A percentile compares a stretch with the other conserved stretches of the same genome.
Conservation (phyloP, 2,113 vertebrate species). For the Cryptomyrus ogoouensis region DNA sequence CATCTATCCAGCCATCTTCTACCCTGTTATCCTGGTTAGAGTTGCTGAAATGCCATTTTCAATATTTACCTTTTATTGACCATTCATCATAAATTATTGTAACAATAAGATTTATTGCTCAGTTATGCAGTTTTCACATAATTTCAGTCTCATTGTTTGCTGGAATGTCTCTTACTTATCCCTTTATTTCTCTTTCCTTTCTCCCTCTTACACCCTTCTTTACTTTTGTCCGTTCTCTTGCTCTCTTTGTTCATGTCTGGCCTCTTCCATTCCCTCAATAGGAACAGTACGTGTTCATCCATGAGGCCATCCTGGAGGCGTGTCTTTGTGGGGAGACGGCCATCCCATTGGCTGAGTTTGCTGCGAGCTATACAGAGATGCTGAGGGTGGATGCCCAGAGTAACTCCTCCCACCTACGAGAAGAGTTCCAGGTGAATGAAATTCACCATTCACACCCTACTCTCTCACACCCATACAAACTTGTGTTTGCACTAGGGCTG, state of each 20-base stretch:
- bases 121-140: neutral
- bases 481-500: neutral
- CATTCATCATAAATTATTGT: neutral
- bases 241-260: neutral
- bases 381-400: slow-evolving; percentile 90
- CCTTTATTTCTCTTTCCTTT: neutral
- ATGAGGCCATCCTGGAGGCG: slow-evolving; percentile 90
- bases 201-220: neutral
- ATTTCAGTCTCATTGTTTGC: neutral
- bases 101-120: neutral
- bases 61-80: neutral
- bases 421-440: slow-evolving; percentile 86
- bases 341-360: slow-evolving; percentile 82
- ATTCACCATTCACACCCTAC: neutral
- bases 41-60: neutral
- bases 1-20: neutral
- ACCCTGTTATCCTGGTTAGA: neutral
- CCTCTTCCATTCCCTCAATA: slow-evolving; percentile 28
- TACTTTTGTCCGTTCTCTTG: neutral
- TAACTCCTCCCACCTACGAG: slow-evolving; percentile 86
- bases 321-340: slow-evolving; percentile 91
- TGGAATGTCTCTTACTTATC: neutral
- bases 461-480: neutral
- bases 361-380: slow-evolving; percentile 86
- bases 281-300: slow-evolving; percentile 97